Evolutionary conservation across 2,888 invertebrate genomes (phyloP), one percentile per base, ranked within the genome.

Genomic region (Epirrhoe alternata): DNA sequence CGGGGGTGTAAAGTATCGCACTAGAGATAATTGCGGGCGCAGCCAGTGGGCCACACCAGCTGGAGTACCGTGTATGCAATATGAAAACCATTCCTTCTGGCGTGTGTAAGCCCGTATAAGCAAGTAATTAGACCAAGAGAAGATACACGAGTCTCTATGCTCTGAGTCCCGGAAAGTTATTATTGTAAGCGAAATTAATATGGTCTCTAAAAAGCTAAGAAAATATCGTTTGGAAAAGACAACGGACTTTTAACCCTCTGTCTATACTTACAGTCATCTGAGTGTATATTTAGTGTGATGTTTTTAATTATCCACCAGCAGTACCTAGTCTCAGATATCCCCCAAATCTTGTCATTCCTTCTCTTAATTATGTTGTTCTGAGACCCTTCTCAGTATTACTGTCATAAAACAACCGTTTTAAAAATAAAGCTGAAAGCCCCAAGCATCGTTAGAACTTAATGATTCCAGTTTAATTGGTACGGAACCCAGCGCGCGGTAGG

Each of bases 1-100:
- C 31, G 64, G 35, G 63, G 59, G 65, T 51, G 60, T 51, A 56
- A 65, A 60, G 65, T 61, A 55, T 64, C 59, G 65, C 60, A 66
- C 65, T 57, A 53, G 49, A 61, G 61, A 49, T 61, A 61, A 66
- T 66, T 66, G 65, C 65, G 53, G 52, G 49, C 47, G 24, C 50
- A 57, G 45, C 60, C 60, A 57, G 52, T 47, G 56, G 56, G 51
- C 64, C 57, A 17, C 31, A n/a, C 49, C 31, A 60, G 33, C 35
- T 50, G 42, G 60, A 45, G 65, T 61, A 49, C 52, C 54, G 49
- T 14, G 14, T 24, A 24, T 12, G 30, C 33, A 35, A 16, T 33
- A 42, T 42, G 38, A 42, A 42, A 42, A 42, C 38, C 38, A 12
- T 12, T 5, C 24, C 24, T 24, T 24, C 24, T 24, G 24, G 24